Evolutionary conservation across 2,797 vertebrate genomes (phyloP), one percentile per base, ranked within the genome.

Genomic region (Babyrousa celebensis): DNA sequence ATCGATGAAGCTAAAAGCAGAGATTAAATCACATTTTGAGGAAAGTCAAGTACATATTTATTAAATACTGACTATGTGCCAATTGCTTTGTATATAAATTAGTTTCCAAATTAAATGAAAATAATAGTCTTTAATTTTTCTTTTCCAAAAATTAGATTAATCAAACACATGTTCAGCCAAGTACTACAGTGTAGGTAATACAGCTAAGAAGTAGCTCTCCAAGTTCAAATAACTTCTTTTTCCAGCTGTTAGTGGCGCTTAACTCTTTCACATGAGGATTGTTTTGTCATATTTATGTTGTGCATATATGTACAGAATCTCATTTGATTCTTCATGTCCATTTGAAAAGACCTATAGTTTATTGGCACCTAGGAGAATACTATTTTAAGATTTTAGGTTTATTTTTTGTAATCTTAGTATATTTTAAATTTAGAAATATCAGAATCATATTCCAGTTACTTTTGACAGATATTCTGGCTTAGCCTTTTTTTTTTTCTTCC

Each of bases 371-470:
- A 80, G 43, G 8, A 83, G 3, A 80, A 68, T 92, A 9, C 0
- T 21, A 32, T 60, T 70, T 68, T 78, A 74, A 93, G 16, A 1
- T 32, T 83, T 58, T 54, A 36, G 12, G 1, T 5, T 12, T 32
- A 20, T 29, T 17, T 36, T 72, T 70, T 23, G 1, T 17, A 36
- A 15, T 74, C 36, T 67, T 18, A 93, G 29, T 27, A 90, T 4
- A 90, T 18, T 93, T 95, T 96, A 0, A 40, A 54, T 63, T 71
- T 95, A 89, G 12, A 79, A 95, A 52, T 68, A 68, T 32, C 16
- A 65, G 68, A 48, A 71, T 16, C 5, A 63, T 78, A 0, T 36
- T 91, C 1, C 2, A 85, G 23, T 62, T 82, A 48, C 23, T 79
- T 95, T 43, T 70, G 27, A 54, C 29, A 40, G 23, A 14, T 77